A percentile compares a stretch with the other conserved stretches of the same genome.
phyloP scores from a whole-genome alignment of 1,140 invertebrate species.

The Lineus longissimus region DNA sequence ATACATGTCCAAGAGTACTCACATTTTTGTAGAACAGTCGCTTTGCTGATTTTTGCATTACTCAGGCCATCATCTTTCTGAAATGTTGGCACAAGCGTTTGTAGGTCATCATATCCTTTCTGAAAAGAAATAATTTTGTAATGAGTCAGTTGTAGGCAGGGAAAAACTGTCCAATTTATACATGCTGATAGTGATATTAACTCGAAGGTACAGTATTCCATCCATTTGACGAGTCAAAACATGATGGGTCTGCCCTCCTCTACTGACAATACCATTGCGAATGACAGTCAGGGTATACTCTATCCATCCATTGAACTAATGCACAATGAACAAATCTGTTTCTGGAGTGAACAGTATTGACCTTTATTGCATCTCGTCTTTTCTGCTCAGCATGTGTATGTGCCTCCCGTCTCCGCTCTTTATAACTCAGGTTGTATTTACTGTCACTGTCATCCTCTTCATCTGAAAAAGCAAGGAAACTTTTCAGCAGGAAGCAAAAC shows the following conservation, averaged over 20 bases:
- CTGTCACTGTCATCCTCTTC: conserved; percentile 78
- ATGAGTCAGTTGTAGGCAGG: too few species aligned
- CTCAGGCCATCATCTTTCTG: conserved; percentile 74
- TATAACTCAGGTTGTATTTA: conserved; percentile 78
- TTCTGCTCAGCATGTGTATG: conserved; percentile 98
- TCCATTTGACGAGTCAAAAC: too few species aligned
- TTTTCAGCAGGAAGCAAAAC: conserved; percentile 7
- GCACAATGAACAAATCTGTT: too few species aligned
- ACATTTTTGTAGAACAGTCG: conserved; percentile 86
- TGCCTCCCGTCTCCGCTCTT: conserved; percentile 87
- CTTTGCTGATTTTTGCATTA: conserved; percentile 89
- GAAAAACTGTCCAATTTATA: too few species aligned
- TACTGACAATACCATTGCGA: too few species aligned
- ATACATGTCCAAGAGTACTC: too few species aligned
- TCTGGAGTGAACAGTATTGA: background rate
- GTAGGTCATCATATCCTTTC: conserved; percentile 54
- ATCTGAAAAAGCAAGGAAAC: conserved; percentile 64
- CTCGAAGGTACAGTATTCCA: too few species aligned
- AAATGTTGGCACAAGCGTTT: conserved; percentile 79
- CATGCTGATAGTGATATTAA: too few species aligned
- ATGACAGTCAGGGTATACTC: too few species aligned
- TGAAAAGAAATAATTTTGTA: conserved; percentile 24
- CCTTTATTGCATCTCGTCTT: conserved; percentile 89
- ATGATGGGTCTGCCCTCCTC: too few species aligned
- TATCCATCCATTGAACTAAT: too few species aligned